Evolutionary conservation across 2,888 invertebrate genomes (phyloP), one percentile per base, ranked within the genome.

Genomic region (Seladonia tumulorum): DNA sequence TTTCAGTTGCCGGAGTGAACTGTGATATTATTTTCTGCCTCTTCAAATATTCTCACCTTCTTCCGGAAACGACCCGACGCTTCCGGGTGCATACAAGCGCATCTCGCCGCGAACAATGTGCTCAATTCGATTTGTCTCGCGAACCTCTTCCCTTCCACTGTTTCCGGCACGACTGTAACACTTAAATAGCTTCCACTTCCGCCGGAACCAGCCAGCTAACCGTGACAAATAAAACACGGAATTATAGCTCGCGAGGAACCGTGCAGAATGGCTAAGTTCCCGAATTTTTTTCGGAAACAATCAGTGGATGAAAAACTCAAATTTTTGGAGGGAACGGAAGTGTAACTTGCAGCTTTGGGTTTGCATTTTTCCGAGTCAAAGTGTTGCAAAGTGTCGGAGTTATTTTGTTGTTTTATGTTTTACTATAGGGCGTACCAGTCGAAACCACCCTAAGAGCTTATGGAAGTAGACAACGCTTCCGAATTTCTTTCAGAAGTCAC

Each of bases 131-230:
- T 90, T 79, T 89, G 79, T 82, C 89, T 81, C 87, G 90, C 77
- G 87, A 73, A 74, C 83, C 81, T 73, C 77, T 71, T 45, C 81
- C 49, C 53, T 60, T 39, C 35, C 39, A 39, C 82, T 76, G 86
- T 88, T 92, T 92, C 92, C 92, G 91, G 89, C 81, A 86, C 83
- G 79, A 81, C 42, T 87, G 85, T 85, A 83, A 87, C 87, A 83
- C 86, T 91, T 88, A 90, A 92, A 90, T 90, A 87, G 79, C 85
- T 88, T 90, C 90, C 86, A 92, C 91, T 92, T 92, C 92, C 92
- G 92, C 86, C 91, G 92, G 92, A 92, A 90, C 88, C 53, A 70
- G 76, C 81, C 82, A 88, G 87, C 90, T 82, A 88, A 90, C 86
- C 87, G 86, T 90, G 75, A 90, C 88, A 83, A 86, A 87, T 79